These are phyloP conservation scores for Drosophila micromelanica DNA, from an alignment of 1,140 invertebrate species.

Conservation along the genomic window DNA sequence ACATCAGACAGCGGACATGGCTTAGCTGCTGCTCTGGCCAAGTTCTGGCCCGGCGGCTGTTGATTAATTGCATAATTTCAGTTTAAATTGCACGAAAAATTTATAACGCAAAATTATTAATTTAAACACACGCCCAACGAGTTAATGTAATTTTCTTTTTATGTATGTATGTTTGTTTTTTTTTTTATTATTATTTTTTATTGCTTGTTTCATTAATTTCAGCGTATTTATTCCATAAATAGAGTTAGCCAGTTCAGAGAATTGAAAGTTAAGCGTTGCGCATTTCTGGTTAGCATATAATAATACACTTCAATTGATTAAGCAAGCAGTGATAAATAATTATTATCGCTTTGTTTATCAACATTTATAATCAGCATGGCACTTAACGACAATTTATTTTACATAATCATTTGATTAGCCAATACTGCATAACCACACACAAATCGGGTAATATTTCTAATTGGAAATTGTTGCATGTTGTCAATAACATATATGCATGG, in stretches of 20 bases:
- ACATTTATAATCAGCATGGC: conserved; percentile 19
- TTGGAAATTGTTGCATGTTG: background rate
- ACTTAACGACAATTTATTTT: conserved; percentile 5
- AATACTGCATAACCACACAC: background rate
- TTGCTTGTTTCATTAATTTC: conserved; percentile 30
- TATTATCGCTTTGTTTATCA: conserved; percentile 25
- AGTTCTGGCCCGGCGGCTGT: conserved; percentile 10
- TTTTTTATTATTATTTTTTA: background rate
- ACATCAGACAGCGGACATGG: conserved; percentile 29
- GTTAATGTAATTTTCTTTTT: conserved; percentile 28
- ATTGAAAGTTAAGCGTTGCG: background rate
- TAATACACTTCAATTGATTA: conserved; percentile 21
- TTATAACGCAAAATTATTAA: conserved; percentile 47
- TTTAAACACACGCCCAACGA: conserved; percentile 22
- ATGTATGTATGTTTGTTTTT: background rate
- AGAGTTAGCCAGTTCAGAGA: background rate
- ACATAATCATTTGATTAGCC: conserved; percentile 20
- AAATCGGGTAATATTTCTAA: background rate
- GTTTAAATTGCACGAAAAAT: conserved; percentile 47
- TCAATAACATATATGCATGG: background rate
- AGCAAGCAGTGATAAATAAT: conserved; percentile 27
- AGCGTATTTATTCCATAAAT: conserved; percentile 24
- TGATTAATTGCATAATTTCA: conserved; percentile 61
- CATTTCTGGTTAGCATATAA: background rate
- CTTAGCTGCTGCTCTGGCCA: conserved; percentile 8